Conservation (phyloP, 2,113 vertebrate genomes). For the Pao palembangensis region DNA sequence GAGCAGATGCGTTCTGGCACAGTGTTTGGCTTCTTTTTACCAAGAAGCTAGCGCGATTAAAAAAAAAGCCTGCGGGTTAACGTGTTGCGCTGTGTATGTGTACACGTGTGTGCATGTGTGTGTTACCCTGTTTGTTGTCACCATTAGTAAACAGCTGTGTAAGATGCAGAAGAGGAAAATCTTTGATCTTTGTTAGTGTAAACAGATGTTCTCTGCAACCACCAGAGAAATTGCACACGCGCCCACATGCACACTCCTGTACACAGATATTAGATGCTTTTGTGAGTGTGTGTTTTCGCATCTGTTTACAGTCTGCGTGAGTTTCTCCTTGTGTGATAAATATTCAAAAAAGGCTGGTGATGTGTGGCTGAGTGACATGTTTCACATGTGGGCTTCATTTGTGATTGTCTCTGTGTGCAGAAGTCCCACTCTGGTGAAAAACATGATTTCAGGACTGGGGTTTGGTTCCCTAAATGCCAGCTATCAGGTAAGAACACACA, state of each 20-base stretch:
- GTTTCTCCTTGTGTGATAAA: slow-evolving; percentile 35
- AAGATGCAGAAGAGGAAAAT: slow-evolving; percentile 58
- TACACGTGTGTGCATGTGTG: slow-evolving; percentile 23
- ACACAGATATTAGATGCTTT: slow-evolving; percentile 53
- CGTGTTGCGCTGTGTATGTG: slow-evolving; percentile 3
- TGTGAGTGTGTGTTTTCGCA: slow-evolving; percentile 42
- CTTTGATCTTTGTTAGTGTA: slow-evolving; percentile 69
- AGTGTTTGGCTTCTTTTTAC: slow-evolving; percentile 65
- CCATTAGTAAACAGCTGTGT: slow-evolving; percentile 69
- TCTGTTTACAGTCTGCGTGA: slow-evolving; percentile 58
- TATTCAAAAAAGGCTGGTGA: slow-evolving; percentile 44
- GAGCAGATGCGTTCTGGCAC: slow-evolving; percentile 63
- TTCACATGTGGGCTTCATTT: slow-evolving; percentile 53
- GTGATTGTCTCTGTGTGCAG: slow-evolving; percentile 63
- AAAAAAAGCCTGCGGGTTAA: slow-evolving; percentile 20
- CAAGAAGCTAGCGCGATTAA: slow-evolving; percentile 43
- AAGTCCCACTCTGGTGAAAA: slow-evolving; percentile 98
- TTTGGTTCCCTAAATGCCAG: slow-evolving; percentile 97
- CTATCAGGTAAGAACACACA: slow-evolving; percentile 86
- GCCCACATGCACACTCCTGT: slow-evolving; percentile 29
- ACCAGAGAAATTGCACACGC: slow-evolving; percentile 46
- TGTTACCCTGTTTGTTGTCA: slow-evolving; percentile 62
- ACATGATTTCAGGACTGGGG: slow-evolving; percentile 97
- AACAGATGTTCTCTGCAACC: slow-evolving; percentile 69
- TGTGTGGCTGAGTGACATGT: slow-evolving; percentile 39